Conservation (phyloP, 2,113 vertebrate genomes). For the Chlorodrepanis virens region DNA sequence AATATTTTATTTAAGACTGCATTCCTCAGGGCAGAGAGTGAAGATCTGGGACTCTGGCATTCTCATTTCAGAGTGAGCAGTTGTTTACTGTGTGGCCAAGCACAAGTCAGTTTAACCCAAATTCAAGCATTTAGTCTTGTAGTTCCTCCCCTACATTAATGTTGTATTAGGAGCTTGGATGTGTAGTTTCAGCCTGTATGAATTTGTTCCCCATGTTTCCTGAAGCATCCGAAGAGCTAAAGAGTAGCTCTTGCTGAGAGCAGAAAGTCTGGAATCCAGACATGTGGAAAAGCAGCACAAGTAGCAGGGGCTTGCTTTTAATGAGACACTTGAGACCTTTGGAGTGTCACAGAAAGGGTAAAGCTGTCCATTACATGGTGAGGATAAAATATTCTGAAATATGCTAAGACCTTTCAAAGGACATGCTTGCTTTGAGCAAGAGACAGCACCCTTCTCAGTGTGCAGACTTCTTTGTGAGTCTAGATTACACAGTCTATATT, state of each 20-base stretch:
- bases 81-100: neutral
- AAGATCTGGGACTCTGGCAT: neutral
- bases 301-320: neutral
- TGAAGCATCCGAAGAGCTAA: neutral
- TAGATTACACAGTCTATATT: slow-evolving; percentile 30
- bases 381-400: neutral
- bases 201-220: neutral
- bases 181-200: neutral
- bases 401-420: neutral
- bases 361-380: neutral
- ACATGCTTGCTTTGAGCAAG: neutral
- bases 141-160: neutral
- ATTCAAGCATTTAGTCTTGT: neutral
- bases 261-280: neutral
- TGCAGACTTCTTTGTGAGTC: neutral
- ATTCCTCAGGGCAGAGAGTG: neutral
- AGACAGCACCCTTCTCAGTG: neutral
- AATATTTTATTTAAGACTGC: neutral
- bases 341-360: neutral
- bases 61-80: neutral
- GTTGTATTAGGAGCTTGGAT: neutral
- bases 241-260: neutral
- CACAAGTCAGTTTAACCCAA: neutral
- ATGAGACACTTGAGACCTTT: neutral
- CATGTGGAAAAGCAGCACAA: neutral